Conservation (phyloP, 2,113 vertebrate genomes). For the Corvus hawaiiensis region DNA sequence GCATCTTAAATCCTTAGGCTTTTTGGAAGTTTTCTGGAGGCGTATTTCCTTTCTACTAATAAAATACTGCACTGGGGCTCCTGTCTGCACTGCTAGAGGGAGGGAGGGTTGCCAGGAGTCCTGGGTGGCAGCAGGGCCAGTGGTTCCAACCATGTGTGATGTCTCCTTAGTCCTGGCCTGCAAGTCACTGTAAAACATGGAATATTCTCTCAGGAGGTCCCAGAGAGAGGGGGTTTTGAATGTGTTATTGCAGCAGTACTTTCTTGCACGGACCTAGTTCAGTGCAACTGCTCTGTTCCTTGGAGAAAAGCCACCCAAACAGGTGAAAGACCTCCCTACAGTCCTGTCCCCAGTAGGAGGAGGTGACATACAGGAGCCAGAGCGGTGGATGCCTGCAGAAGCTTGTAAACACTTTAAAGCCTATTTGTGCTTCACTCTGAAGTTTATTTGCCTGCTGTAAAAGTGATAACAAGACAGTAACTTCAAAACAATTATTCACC, state of each 20-base stretch:
- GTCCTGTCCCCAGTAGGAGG: neutral
- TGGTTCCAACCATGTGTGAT: neutral
- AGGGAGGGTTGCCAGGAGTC: neutral
- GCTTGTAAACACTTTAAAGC: neutral
- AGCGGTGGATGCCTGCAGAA: fast-evolving
- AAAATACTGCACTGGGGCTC: neutral
- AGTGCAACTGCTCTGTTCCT: neutral
- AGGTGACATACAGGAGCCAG: neutral
- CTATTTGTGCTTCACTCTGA: neutral
- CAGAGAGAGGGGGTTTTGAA: neutral
- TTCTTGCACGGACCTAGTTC: neutral
- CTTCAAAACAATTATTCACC: neutral
- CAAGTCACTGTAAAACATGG: neutral
- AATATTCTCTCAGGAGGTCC: neutral
- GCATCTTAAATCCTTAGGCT: neutral
- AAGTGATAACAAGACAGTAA: neutral
- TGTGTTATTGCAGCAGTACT: neutral
- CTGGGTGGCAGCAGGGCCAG: neutral
- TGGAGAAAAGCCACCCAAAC: neutral
- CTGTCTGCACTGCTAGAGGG: neutral
- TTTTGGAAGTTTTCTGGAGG: neutral
- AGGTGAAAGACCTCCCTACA: neutral
- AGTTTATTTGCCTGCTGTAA: neutral
- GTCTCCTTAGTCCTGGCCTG: neutral
- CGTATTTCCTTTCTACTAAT: neutral